Evolutionary conservation across 2,797 vertebrate genomes (phyloP), one percentile per base, ranked within the genome.

Genomic region (Diplodus puntazzo): DNA sequence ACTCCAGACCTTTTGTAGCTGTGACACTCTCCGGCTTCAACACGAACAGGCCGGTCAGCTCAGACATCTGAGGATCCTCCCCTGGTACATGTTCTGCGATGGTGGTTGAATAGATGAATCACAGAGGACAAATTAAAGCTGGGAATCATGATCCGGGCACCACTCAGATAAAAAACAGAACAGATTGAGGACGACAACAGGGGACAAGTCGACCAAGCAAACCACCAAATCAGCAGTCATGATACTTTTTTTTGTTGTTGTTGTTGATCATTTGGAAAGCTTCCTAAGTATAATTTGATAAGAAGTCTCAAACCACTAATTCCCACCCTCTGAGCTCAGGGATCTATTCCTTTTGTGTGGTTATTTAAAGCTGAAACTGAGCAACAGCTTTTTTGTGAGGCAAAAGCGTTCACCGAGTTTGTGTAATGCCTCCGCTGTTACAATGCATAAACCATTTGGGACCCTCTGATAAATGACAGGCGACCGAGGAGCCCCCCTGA

Each of bases 1-100:
- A 46, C 25, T 53, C 75, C 81, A 11, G 54, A 96, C 96, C 96
- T 95, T 95, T 96, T 16, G 77, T 92, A 21, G 86, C 94, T 0
- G 91, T 87, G 73, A 49, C 63, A 4, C 85, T 95, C 83, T 95
- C 91, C 0, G 95, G 95, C 84, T 27, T 95, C 85, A 84, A 17
- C 69, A 94, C 86, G 54, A 96, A 95, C 42, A 96, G 73, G 11
- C 96, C 91, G 0, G 79, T 85, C 25, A 77, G 68, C 83, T 94
- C 87, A 0, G 94, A 89, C 71, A 43, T 43, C 89, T 93, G 89
- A 16, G 59, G 54, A 46, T 87, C 92, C 39, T 94, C 93, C 60
- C 94, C 95, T 2, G 92, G 80, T 4, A 74, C 79, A 0, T 59
- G 59, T 5, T 95, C 94, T 95, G 88, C n/a, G 58, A 63, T 4